Evolutionary conservation across 2,888 invertebrate genomes (phyloP), one percentile per base, ranked within the genome.

Genomic region (Sepiola atlantica): DNA sequence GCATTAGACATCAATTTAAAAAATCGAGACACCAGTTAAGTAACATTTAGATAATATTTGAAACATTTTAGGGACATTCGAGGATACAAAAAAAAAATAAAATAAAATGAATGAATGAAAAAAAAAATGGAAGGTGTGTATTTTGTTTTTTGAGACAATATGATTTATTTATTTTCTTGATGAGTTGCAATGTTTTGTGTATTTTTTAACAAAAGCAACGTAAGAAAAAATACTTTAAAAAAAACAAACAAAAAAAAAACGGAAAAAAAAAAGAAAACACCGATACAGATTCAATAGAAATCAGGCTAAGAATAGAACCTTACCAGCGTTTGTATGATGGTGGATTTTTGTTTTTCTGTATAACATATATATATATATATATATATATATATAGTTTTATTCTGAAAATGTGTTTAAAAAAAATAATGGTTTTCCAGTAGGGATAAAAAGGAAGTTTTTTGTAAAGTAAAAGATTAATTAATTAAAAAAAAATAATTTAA

Each of bases 101-200:
- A 61, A 61, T 10, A 61, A 61, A 77, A 77, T 21, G 21, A 32
- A 32, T 77, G 77, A 77, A 77, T 32, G 14, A 77, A 77, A n/a
- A n/a, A 21, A 77, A 77, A 28, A 28, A 28, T 24, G 28, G 24
- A 32, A 77, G 32, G 32, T 77, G n/a, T 77, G n/a, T 77, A 77
- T n/a, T 77, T n/a, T 77, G 77, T n/a, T n/a, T 45, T 77, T 77
- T 77, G 77, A 77, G 77, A 77, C 77, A 77, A 77, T 77, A 77
- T 77, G 77, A 77, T 77, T 77, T 77, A 77, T 77, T 77, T 77
- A n/a, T 77, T 77, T 77, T 77, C 77, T 77, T 77, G 77, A 77
- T 77, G 77, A 77, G n/a, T 77, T 77, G 77, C 77, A 77, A 77
- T 77, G 77, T 77, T 77, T n/a, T 57, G 20, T 57, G 6, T 21